Percentiles rank a stretch among this genome's conserved stretches.
phyloP scores from a whole-genome alignment of 2,797 vertebrate genomes.

The Nothura maculosa region DNA sequence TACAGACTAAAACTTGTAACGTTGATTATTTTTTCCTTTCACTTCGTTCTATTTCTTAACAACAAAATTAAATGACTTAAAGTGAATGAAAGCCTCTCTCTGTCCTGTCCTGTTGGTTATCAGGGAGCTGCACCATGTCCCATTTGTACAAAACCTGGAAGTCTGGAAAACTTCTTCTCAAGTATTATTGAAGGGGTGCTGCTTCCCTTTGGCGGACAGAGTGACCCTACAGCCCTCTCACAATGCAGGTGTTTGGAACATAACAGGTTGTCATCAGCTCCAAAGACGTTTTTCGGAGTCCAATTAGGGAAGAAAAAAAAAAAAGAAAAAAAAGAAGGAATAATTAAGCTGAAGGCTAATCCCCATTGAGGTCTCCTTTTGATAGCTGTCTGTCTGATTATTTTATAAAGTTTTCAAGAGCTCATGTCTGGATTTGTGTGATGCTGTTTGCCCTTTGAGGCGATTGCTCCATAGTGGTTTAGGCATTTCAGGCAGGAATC shows the following conservation, averaged over 20 bases:
- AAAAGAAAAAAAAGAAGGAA: background rate
- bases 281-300: fast-evolving
- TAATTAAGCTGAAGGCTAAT: background rate
- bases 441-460: background rate
- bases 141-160: background rate
- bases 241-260: background rate
- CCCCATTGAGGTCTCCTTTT: background rate
- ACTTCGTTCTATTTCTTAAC: background rate
- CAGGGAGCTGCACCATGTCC: background rate
- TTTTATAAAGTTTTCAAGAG: background rate
- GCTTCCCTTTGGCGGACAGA: background rate
- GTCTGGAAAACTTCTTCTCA: background rate
- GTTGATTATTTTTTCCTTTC: background rate
- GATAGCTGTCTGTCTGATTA: background rate
- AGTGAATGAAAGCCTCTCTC: background rate
- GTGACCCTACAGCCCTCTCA: background rate
- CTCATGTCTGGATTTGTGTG: background rate
- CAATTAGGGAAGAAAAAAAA: background rate
- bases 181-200: background rate
- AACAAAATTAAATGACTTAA: background rate
- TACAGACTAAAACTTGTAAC: background rate
- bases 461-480: background rate
- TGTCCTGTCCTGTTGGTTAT: background rate
- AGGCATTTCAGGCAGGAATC: background rate
- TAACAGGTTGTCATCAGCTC: background rate